Base-by-base conservation (phyloP, 1,140 invertebrate genomes). In the Hylaeus volcanicus region DNA sequence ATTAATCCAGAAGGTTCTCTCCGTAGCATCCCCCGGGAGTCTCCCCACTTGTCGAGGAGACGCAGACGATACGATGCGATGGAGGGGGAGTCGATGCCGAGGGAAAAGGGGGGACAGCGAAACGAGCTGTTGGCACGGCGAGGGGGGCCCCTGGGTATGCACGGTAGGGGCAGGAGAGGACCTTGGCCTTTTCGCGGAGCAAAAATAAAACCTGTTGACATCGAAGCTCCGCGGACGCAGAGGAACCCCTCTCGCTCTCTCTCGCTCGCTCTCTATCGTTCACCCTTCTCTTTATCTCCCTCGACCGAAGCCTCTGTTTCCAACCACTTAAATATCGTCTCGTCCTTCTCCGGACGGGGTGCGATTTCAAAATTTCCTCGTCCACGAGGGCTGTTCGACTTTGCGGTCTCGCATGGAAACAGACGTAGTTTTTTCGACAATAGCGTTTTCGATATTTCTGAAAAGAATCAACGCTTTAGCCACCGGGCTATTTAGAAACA, bases 141-240 rank as follows among this genome's bases (percentile, higher is more conserved):
- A 79, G 74, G 64, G 79, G 77, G 79, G 77, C 75, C 71, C 15
- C 45, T 61, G 80, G 74, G 82, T 75, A 74, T 73, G 86, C 79
- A 76, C 74, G 86, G 82, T 77, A 87, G 86, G 81, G 84, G 86
- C 76, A 84, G 61, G 70, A 88, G 87, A 88, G 87, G 87, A 88
- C 87, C 87, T 88, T 88, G 87, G 87, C 87, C 87, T 88, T 88
- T 88, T 88, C 86, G 86, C 86, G 86, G 76, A 79, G 87, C 82
- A 88, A 88, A 88, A 88, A 88, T 88, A 88, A 88, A 88, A 88
- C 87, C 87, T 88, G 87, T 88, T 88, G 87, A 88, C 86, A 88
- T 81, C 86, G 87, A 87, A 88, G 87, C 81, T 77, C 84, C 84
- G 81, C 87, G 84, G 82, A 84, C 82, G 82, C 75, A 79, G 82